phyloP scores from a whole-genome alignment of 2,797 vertebrate genomes.

The Gephyroberyx darwinii region DNA sequence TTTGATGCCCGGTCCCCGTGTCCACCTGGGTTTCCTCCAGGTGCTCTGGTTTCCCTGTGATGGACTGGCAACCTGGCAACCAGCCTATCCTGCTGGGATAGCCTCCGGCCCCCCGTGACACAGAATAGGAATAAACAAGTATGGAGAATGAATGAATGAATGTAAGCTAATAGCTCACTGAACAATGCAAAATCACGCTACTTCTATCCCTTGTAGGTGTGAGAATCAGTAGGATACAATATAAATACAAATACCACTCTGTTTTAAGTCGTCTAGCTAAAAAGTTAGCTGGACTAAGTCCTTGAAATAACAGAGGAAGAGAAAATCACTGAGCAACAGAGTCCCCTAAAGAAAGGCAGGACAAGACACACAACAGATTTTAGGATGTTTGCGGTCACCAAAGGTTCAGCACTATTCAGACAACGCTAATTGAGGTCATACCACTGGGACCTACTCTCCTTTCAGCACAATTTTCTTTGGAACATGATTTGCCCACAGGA shows the following conservation, averaged over 20 bases:
- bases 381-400: constrained; percentile 38
- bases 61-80: no score
- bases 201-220: constrained; percentile 16
- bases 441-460: constrained; percentile 52
- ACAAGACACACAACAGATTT: constrained; percentile 62
- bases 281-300: constrained; percentile 7
- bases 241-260: constrained; percentile 42
- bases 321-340: constrained; percentile 20
- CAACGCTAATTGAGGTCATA: constrained; percentile 73
- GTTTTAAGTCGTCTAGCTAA: constrained; percentile 47
- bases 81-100: no score
- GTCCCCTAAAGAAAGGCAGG: constrained; percentile 32
- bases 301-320: constrained; percentile 55
- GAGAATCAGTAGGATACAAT: constrained; percentile 34
- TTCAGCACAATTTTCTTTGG: constrained; percentile 61
- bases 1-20: no score
- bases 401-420: constrained; percentile 58
- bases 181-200: constrained; percentile 14
- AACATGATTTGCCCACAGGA: constrained; percentile 53
- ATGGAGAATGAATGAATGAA: no score
- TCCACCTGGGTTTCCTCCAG: no score
- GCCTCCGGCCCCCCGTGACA: no score
- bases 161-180: neutral
- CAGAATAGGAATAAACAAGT: no score
- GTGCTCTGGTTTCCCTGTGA: no score